A percentile compares a stretch with the other conserved stretches of the same genome.
phyloP scores from a whole-genome alignment of 2,113 vertebrate genomes.

The Saimiri boliviensis region DNA sequence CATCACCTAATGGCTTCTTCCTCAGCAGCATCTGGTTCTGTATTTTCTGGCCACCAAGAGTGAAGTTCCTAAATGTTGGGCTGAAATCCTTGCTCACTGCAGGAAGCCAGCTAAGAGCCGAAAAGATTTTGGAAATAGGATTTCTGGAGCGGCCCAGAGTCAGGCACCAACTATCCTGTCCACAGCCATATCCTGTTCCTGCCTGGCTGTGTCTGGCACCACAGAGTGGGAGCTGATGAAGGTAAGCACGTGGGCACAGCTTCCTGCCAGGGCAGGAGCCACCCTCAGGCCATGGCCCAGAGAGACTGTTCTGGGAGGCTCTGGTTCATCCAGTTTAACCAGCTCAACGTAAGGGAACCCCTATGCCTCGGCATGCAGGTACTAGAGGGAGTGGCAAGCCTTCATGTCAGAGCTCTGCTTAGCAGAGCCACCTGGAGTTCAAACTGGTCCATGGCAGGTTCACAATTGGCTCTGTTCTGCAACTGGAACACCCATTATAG shows the following conservation, averaged over 20 bases:
- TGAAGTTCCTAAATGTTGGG: background rate
- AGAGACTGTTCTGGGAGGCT: constrained; percentile 14
- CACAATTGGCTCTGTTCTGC: background rate
- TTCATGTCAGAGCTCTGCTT: constrained; percentile 8
- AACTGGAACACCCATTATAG: background rate
- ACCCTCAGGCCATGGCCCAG: constrained; percentile 11
- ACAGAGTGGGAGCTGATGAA: background rate
- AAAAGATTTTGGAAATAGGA: background rate
- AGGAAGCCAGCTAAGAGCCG: background rate
- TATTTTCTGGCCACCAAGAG: background rate
- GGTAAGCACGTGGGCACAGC: constrained; percentile 36
- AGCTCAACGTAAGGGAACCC: constrained; percentile 62
- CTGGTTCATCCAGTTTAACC: constrained; percentile 72
- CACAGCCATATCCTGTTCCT: background rate
- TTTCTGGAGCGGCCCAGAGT: background rate
- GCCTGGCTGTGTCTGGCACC: background rate
- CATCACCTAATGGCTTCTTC: background rate
- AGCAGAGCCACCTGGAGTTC: constrained; percentile 23
- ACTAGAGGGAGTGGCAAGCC: background rate
- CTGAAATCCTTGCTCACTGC: background rate
- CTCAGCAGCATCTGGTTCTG: background rate
- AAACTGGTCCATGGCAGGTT: background rate
- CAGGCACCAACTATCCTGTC: background rate
- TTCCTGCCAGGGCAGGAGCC: constrained; percentile 63
- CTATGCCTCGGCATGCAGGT: background rate